Evolutionary conservation across 2,113 vertebrate genomes (phyloP).

Genomic region (Sterna hirundo): DNA sequence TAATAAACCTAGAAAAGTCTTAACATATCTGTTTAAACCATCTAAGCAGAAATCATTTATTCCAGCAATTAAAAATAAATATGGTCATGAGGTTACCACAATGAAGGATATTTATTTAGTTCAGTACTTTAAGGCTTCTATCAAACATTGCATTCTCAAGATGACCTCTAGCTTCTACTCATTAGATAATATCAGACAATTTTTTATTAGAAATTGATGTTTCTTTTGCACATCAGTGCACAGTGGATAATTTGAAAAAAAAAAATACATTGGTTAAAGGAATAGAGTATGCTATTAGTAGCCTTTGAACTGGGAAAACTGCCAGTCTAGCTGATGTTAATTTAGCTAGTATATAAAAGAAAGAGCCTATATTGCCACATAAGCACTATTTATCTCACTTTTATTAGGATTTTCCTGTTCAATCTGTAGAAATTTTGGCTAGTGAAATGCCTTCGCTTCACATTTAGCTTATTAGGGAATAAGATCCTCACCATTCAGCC

Average conservation of each 20-base stretch:
- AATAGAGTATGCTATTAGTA: conserved; percentile 23
- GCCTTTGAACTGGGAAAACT: conserved; percentile 61
- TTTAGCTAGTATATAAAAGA: conserved; percentile 13
- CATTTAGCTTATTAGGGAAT: not conserved
- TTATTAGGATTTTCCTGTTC: conserved; percentile 6
- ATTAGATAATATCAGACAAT: conserved; percentile 37
- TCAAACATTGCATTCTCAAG: conserved; percentile 38
- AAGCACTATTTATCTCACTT: conserved; percentile 7
- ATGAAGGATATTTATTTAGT: conserved; percentile 56
- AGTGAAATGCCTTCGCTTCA: not conserved
- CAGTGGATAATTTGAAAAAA: conserved; percentile 18
- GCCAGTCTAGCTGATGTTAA: conserved; percentile 26
- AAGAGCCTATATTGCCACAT: not conserved
- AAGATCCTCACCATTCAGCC: not conserved
- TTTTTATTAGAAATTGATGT: conserved; percentile 55
- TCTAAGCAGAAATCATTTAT: conserved; percentile 58
- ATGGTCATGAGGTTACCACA: conserved; percentile 9
- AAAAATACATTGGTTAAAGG: not conserved
- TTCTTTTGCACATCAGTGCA: conserved; percentile 33
- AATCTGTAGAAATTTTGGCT: not conserved
- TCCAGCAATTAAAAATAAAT: conserved; percentile 70
- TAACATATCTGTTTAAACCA: conserved; percentile 40
- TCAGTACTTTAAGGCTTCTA: not conserved
- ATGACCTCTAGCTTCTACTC: conserved; percentile 41
- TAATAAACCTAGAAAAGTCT: conserved; percentile 54